Conservation (phyloP, 2,888 invertebrate genomes). For the Gymnosoma rotundatum region DNA sequence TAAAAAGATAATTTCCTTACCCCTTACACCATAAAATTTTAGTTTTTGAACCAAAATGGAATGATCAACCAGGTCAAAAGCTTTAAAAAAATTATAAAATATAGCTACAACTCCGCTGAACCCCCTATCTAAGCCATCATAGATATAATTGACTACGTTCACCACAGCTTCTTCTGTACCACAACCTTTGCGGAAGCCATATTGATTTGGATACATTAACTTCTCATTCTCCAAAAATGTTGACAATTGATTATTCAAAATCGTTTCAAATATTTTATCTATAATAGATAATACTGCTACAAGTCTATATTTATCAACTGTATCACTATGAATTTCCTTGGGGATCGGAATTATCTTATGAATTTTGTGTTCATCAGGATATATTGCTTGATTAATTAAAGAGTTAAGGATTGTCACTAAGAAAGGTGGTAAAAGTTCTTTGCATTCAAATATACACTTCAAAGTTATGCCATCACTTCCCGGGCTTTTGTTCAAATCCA, state of each 20-base stretch:
- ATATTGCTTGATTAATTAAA: not conserved
- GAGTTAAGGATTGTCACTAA: not conserved
- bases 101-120: no score
- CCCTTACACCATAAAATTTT: no score
- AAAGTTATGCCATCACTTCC: slow-evolving; percentile 26
- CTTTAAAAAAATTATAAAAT: no score
- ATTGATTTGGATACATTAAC: not conserved
- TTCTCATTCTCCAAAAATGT: not conserved
- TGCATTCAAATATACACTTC: slow-evolving; percentile 21
- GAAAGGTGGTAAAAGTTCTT: not conserved
- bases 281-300: not conserved
- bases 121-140: not conserved
- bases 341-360: not conserved
- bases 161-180: not conserved
- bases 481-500: slow-evolving; percentile 1
- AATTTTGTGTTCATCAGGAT: not conserved
- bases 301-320: not conserved
- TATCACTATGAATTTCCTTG: not conserved
- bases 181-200: not conserved
- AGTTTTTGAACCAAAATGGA: no score
- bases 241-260: not conserved
- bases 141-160: not conserved
- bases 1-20: no score
- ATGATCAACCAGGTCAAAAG: no score
- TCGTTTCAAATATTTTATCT: not conserved